Evolutionary conservation across 2,113 vertebrate genomes (phyloP).

Genomic region (Eurypyga helias): DNA sequence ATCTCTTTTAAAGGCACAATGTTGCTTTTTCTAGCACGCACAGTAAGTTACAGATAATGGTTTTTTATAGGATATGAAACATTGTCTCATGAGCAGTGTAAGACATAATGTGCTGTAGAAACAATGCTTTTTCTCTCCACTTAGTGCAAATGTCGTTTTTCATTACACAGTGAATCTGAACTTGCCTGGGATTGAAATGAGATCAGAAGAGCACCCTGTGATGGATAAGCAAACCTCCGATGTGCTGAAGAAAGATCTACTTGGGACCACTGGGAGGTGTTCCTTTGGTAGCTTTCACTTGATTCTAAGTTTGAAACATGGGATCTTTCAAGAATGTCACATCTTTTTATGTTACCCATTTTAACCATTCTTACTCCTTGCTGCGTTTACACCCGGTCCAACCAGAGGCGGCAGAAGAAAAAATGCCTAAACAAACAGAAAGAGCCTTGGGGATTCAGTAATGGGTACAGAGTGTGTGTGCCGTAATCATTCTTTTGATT

Average conservation of each 20-base stretch:
- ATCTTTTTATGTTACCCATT: constrained; percentile 43
- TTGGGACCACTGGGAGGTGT: not conserved
- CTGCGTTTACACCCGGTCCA: constrained; percentile 47
- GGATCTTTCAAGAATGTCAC: constrained; percentile 12
- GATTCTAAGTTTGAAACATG: constrained; percentile 29
- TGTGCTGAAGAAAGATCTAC: not conserved
- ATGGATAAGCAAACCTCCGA: not conserved
- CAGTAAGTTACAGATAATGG: constrained; percentile 45
- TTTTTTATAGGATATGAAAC: constrained; percentile 46
- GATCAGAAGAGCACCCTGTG: not conserved
- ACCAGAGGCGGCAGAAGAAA: constrained; percentile 62
- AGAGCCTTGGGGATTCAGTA: constrained; percentile 64
- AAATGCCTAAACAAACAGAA: constrained; percentile 70
- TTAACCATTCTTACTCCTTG: constrained; percentile 43
- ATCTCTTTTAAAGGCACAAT: constrained; percentile 56
- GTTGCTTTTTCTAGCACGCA: constrained; percentile 35
- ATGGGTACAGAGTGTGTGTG: constrained; percentile 29
- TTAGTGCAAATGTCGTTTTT: constrained; percentile 50
- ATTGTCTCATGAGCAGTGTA: constrained; percentile 21
- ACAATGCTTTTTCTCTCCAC: constrained; percentile 27
- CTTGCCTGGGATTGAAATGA: not conserved
- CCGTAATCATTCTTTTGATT: constrained; percentile 73
- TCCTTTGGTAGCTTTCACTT: constrained; percentile 16
- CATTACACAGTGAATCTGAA: constrained; percentile 19
- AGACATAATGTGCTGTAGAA: constrained; percentile 44